Conservation (phyloP, 2,797 vertebrate species). For the Eleutherodactylus coqui region DNA sequence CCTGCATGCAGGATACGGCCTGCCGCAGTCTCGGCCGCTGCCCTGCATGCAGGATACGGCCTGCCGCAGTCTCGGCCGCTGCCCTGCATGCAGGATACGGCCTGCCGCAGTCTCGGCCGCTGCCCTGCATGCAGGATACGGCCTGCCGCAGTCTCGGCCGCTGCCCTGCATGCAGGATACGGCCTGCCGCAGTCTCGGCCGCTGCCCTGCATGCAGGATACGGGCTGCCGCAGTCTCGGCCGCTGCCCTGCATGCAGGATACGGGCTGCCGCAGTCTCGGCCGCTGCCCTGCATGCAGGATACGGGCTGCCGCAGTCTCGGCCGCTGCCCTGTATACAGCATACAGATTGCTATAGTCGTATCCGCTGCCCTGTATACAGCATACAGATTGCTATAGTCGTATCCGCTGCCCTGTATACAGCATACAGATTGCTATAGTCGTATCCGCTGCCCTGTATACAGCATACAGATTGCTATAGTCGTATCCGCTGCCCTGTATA, state of each 20-base stretch:
- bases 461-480: no score
- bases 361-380: background rate
- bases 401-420: background rate
- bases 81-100: background rate
- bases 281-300: background rate
- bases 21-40: background rate
- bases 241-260: background rate
- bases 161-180: background rate
- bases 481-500: background rate
- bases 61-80: background rate
- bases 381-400: background rate
- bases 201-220: background rate
- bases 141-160: background rate
- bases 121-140: background rate
- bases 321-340: background rate
- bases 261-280: background rate
- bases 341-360: background rate
- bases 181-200: background rate
- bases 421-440: background rate
- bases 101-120: background rate
- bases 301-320: background rate
- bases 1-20: background rate
- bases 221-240: background rate
- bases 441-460: background rate
- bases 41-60: background rate